phyloP scores from a whole-genome alignment of 2,888 invertebrate species.

The Campaea margaritaria region DNA sequence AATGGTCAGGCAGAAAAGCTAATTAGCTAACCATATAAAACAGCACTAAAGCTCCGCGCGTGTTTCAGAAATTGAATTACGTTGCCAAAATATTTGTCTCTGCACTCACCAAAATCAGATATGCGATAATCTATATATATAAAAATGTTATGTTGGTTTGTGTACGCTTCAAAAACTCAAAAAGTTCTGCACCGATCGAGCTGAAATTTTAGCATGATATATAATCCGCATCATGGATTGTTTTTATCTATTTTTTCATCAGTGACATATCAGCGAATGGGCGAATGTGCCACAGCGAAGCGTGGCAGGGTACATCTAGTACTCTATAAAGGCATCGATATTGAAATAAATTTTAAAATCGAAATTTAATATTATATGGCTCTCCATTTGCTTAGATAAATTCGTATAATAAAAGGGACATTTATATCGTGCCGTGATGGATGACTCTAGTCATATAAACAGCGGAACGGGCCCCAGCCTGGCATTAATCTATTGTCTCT shows the following conservation, averaged over 20 bases:
- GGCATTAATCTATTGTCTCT: constrained; percentile 28
- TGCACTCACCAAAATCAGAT: constrained; percentile 10
- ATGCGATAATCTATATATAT: constrained; percentile 15
- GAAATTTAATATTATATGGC: constrained; percentile 12
- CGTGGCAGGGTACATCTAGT: no score
- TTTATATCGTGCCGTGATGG: constrained; percentile 40
- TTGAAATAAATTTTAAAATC: constrained; percentile 4
- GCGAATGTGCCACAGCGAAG: no score
- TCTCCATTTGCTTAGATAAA: constrained; percentile 44
- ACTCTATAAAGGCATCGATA: constrained; percentile 4
- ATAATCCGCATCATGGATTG: no score
- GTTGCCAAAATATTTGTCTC: background rate
- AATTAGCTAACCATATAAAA: no score
- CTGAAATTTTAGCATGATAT: no score
- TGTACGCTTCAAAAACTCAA: no score
- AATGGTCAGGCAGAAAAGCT: no score
- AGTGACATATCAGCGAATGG: no score
- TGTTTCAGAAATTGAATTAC: constrained; percentile 1
- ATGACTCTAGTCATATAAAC: constrained; percentile 37
- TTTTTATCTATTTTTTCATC: no score
- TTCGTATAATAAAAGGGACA: constrained; percentile 30
- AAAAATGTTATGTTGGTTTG: no score
- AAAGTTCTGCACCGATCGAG: no score
- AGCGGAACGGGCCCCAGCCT: constrained; percentile 20
- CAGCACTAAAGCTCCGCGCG: no score